A percentile compares a stretch with the other conserved stretches of the same genome.
phyloP scores from a whole-genome alignment of 2,797 vertebrate genomes.

The Orestias chungarensis region DNA sequence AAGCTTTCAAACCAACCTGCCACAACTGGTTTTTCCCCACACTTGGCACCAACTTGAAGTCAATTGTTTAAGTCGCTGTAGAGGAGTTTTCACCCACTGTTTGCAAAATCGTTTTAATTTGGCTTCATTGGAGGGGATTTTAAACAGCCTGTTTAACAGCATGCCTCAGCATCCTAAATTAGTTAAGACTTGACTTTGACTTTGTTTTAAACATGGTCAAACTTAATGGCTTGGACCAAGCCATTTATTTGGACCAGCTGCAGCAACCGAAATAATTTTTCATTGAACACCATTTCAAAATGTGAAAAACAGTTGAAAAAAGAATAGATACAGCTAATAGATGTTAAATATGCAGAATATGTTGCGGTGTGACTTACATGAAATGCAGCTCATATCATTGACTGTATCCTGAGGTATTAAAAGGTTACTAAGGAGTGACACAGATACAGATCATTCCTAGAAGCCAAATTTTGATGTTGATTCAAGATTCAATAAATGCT shows the following conservation, averaged over 20 bases:
- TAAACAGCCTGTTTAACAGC: background rate
- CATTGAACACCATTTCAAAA: background rate
- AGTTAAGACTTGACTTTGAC: background rate
- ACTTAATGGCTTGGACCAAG: background rate
- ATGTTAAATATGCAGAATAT: background rate
- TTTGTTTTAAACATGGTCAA: background rate
- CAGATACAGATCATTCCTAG: no score
- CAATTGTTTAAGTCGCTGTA: no score
- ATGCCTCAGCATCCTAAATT: background rate
- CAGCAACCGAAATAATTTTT: background rate
- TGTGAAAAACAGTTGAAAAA: background rate
- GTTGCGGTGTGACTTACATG: background rate
- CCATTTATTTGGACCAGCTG: no score
- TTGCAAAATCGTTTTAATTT: background rate
- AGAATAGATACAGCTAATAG: background rate
- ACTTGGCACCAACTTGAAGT: no score
- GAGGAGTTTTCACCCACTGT: background rate
- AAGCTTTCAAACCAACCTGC: no score
- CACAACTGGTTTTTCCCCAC: no score
- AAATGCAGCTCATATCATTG: background rate
- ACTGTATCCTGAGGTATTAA: background rate
- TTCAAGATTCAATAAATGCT: background rate
- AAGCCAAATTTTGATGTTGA: background rate
- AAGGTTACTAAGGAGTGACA: background rate
- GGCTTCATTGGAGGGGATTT: background rate